Percentiles rank a stretch among this genome's conserved stretches.
Evolutionary conservation across 2,113 vertebrate genomes (phyloP).

Genomic region (Eretmochelys imbricata): DNA sequence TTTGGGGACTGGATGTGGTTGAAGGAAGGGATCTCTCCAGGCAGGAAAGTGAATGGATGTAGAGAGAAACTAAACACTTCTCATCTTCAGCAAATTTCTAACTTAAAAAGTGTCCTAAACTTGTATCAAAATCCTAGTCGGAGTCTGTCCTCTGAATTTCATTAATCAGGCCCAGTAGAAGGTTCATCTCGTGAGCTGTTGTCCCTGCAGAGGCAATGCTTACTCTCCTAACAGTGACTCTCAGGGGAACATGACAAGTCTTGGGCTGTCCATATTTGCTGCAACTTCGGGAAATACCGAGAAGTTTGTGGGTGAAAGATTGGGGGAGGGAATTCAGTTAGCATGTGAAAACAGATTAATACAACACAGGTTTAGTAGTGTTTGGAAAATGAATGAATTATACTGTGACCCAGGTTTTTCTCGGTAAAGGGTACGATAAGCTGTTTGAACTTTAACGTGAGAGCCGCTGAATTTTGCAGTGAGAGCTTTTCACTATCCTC

Average conservation of each 20-base stretch:
- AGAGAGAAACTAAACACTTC: neutral
- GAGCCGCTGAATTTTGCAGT: neutral
- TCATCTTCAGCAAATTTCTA: neutral
- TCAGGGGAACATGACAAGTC: neutral
- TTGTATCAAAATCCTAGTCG: neutral
- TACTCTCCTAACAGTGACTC: neutral
- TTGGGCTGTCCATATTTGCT: neutral
- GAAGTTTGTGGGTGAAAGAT: neutral
- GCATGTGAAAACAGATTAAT: neutral
- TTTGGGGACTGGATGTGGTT: neutral
- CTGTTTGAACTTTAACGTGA: neutral
- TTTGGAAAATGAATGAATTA: constrained; percentile 15
- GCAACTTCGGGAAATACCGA: neutral
- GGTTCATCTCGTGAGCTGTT: neutral
- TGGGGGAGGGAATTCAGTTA: neutral
- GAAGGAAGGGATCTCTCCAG: neutral
- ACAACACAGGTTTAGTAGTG: neutral
- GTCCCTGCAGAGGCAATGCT: neutral
- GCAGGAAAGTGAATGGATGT: neutral
- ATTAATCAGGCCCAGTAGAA: neutral
- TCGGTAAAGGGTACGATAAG: neutral
- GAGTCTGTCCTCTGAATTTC: neutral
- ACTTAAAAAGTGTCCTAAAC: neutral
- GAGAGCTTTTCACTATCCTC: neutral
- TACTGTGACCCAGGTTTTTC: neutral